A percentile compares a stretch with the other conserved stretches of the same genome.
phyloP scores from a whole-genome alignment of 2,797 vertebrate species.

The Falco naumanni region DNA sequence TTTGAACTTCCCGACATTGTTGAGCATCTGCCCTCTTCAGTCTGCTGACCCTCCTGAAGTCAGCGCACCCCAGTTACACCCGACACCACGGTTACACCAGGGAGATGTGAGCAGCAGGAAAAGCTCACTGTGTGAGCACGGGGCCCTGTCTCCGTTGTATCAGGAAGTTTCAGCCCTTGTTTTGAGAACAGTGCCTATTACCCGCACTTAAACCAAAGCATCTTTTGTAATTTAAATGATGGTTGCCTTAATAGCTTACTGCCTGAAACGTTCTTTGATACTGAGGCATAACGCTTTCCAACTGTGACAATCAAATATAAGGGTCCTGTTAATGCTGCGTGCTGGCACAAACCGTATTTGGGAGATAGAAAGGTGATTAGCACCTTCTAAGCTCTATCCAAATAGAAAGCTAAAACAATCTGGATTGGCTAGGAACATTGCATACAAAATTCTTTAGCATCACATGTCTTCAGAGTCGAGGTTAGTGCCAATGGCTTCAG shows the following conservation, averaged over 20 bases:
- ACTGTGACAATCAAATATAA: slow-evolving; percentile 15
- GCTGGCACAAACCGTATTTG: background rate
- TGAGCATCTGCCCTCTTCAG: background rate
- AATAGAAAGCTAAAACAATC: slow-evolving; percentile 44
- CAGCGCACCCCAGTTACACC: background rate
- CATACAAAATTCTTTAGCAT: slow-evolving; percentile 3
- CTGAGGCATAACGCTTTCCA: slow-evolving; percentile 43
- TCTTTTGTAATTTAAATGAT: slow-evolving; percentile 48
- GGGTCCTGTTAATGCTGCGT: background rate
- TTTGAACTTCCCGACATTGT: background rate
- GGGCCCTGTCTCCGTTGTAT: background rate
- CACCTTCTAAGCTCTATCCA: slow-evolving; percentile 22
- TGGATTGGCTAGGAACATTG: background rate
- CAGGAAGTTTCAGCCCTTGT: background rate
- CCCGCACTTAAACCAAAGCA: background rate
- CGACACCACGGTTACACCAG: background rate
- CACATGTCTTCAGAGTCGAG: background rate
- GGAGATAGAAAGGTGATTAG: slow-evolving; percentile 59
- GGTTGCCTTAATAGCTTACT: slow-evolving; percentile 42
- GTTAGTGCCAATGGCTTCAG: background rate
- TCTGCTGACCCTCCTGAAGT: background rate
- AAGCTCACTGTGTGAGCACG: background rate
- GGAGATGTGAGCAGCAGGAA: background rate
- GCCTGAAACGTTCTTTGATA: slow-evolving; percentile 32
- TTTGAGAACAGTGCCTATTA: slow-evolving; percentile 15